These are phyloP conservation scores for Neolamprologus tretocephalus DNA, from an alignment of 2,113 vertebrate genomes.

Conservation along the genomic window DNA sequence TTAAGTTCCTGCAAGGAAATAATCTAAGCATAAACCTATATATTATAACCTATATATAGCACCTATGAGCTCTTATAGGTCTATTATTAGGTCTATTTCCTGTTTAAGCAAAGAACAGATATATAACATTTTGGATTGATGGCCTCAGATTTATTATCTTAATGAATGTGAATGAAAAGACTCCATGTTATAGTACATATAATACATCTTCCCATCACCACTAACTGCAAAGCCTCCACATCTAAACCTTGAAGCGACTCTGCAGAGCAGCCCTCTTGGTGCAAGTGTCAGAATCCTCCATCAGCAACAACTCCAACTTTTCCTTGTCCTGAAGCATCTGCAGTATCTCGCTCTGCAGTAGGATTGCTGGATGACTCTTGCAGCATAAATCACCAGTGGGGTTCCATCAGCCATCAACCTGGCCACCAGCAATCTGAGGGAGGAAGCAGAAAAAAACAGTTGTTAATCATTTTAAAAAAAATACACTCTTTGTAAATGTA, in stretches of 20 bases:
- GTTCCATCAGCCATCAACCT: conserved; percentile 76
- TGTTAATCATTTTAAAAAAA: not conserved
- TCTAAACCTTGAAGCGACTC: conserved; percentile 61
- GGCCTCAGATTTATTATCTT: not conserved
- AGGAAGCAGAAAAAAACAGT: not conserved
- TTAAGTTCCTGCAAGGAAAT: not conserved
- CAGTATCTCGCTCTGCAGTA: conserved; percentile 74
- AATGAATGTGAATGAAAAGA: not conserved
- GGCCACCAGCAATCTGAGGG: conserved; percentile 65
- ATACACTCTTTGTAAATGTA: not conserved
- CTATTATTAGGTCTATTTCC: not conserved
- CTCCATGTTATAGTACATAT: not conserved
- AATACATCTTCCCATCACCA: not conserved
- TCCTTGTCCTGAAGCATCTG: conserved; percentile 74
- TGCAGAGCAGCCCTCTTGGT: conserved; percentile 62
- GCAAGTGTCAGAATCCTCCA: conserved; percentile 70
- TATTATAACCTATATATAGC: not conserved
- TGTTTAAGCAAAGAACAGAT: not conserved
- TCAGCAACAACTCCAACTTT: conserved; percentile 54
- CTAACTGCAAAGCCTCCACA: too few species aligned
- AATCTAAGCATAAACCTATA: not conserved
- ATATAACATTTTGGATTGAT: not conserved
- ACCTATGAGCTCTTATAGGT: not conserved
- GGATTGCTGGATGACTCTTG: conserved; percentile 51
- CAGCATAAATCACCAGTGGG: conserved; percentile 77